Base-by-base conservation (phyloP, 1,140 invertebrate genomes). In the Thaumetopoea pityocampa region DNA sequence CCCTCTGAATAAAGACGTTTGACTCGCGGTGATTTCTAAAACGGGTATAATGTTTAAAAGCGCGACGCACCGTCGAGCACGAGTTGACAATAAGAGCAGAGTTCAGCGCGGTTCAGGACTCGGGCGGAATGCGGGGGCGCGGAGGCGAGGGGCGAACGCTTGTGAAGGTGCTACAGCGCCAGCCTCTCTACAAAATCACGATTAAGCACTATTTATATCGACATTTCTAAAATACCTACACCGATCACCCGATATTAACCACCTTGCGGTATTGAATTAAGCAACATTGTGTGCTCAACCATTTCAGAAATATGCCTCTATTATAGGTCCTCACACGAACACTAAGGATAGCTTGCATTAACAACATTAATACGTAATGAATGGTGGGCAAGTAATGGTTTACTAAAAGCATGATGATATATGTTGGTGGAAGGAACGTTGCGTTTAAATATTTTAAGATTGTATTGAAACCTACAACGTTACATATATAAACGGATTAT, bases 51-150 rank as follows among this genome's bases (percentile, higher is more conserved):
- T 58, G 55, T 62, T 68, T 65, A 64, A 29, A 32, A 61, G 52
- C 56, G 64, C 53, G 68, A 78, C 69, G 70, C 73, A 76, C 61
- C 50, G 67, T 56, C 65, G 65, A 70, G 68, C 70, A 79, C 74
- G 70, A 77, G 70, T 77, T 73, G 71, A 79, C 79, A 83, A 80
- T 80, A 74, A 81, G 79, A 79, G 73, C 72, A 83, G 78, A 81
- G 79, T 81, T 80, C 76, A 82, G 61, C 61, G 42, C 53, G 61
- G 76, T 74, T 80, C 79, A 73, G 79, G 72, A 79, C 70, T 71
- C 49, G 38, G 51, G 51, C 70, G 76, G 72, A 79, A 80, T 80
- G 72, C 58, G 32, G 46, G 61, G 67, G 65, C 50, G 61, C 58
- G 67, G 66, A 60, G 67, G 62, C 51, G 52, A 51, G 55, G 46